Base-by-base conservation (phyloP, 2,797 vertebrate genomes). In the Rhabdomys pumilio region DNA sequence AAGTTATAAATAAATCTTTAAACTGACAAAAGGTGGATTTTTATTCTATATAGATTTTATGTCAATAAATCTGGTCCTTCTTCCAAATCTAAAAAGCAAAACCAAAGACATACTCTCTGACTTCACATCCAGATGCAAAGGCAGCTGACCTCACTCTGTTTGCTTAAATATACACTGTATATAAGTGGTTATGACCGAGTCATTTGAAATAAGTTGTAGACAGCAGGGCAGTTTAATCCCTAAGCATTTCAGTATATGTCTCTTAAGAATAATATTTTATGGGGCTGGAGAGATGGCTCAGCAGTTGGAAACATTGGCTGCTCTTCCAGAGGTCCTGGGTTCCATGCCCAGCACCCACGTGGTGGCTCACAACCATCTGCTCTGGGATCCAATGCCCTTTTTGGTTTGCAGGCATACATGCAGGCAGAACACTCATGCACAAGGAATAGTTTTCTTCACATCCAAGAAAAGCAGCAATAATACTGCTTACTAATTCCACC, bases 31-130 rank as follows among this genome's bases (percentile, higher is more conserved):
- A n/a, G 44, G 53, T 93, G 6, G 34, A 63, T 79, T 91, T 93
- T 84, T 91, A 89, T 26, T 81, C n/a, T 76, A n/a, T 65, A 41
- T 73, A 88, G 86, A 53, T 77, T 81, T 50, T 63, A 85, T 59
- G 53, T 76, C 53, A 84, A 29, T 89, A 89, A 91, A 72, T 38
- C 83, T 76, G 86, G 57, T 72, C 15, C 24, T 29, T 73, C 24
- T 72, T 41, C 65, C 84, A 55, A 72, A 38, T 41, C 65, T 34
- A 72, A 87, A 72, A 55, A 38, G 47, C 34, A 72, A 72, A 55
- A 55, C 67, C 65, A 72, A 87, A 72, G 65, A 41, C 6, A 72
- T 22, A 26, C 34, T 69, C 22, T 69, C n/a, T 9, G 38, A 12
- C 67, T 55, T 72, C 55, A 55, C 34, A 38, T 14, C 65, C 29